A percentile compares a stretch with the other conserved stretches of the same genome.
Evolutionary conservation across 2,888 invertebrate genomes (phyloP).

Genomic region (Archaeoteleia sp.): DNA sequence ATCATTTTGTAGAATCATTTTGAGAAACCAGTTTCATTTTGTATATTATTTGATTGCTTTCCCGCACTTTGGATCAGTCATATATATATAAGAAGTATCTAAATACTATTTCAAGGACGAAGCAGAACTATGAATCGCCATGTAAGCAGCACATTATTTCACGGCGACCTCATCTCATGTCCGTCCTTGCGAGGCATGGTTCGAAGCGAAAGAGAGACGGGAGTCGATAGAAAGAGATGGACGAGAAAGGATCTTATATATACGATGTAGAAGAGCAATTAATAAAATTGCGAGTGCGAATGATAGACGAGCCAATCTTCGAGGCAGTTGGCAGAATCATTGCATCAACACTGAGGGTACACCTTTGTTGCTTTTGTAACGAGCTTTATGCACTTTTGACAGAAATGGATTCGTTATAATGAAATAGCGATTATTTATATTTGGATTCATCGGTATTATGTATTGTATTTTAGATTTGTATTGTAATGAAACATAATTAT

Average conservation of each 20-base stretch:
- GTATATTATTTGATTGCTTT: no score
- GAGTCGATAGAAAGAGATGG: not conserved
- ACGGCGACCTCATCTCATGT: constrained; percentile 38
- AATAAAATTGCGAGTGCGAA: constrained; percentile 21
- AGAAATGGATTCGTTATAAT: no score
- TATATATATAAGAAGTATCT: not conserved
- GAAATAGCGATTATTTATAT: no score
- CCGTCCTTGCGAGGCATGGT: constrained; percentile 21
- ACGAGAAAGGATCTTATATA: constrained; percentile 19
- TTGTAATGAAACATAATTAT: no score
- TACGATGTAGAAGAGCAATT: constrained; percentile 28
- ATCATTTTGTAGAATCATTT: no score
- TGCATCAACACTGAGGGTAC: not conserved
- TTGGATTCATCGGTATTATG: no score
- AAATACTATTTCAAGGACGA: constrained; percentile 55
- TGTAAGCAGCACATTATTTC: no score
- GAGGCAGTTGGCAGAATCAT: not conserved
- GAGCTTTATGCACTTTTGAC: no score
- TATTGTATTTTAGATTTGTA: no score
- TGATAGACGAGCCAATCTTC: constrained; percentile 3
- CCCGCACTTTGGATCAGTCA: no score
- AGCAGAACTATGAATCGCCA: constrained; percentile 48
- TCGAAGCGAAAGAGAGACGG: not conserved
- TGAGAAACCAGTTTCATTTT: no score
- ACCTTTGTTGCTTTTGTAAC: not conserved